Evolutionary conservation across 2,888 invertebrate genomes (phyloP).

Genomic region (Thecophora atra): DNA sequence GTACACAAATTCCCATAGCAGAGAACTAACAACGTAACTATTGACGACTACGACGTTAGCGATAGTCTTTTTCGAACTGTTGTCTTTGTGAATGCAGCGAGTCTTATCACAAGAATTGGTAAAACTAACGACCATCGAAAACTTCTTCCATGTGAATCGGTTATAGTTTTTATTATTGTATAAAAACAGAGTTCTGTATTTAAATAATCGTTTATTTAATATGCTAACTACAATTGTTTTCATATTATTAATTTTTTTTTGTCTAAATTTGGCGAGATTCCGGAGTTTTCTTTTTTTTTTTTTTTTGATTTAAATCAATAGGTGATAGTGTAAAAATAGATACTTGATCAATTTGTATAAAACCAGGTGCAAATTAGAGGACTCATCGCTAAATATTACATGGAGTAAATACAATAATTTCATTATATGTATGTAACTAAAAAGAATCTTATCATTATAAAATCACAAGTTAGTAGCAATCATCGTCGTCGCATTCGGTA

Average conservation of each 20-base stretch:
- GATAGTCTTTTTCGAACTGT: too few species aligned
- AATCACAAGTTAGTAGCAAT: conserved; percentile 69
- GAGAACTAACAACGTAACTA: too few species aligned
- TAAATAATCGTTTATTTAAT: conserved; percentile 22
- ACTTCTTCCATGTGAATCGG: too few species aligned
- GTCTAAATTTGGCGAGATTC: background rate
- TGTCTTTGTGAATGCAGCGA: too few species aligned
- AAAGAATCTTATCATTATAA: too few species aligned
- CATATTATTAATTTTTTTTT: conserved; percentile 19
- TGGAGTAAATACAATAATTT: background rate
- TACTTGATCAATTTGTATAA: conserved; percentile 2
- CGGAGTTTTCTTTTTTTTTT: background rate
- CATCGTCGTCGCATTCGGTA: conserved; percentile 84
- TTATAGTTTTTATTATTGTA: background rate
- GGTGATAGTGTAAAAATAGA: background rate
- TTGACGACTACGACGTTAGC: too few species aligned
- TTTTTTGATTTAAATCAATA: background rate
- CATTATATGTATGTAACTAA: too few species aligned
- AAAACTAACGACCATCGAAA: too few species aligned
- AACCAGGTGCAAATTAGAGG: background rate
- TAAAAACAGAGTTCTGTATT: background rate
- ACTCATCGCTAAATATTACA: background rate
- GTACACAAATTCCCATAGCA: too few species aligned
- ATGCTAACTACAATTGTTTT: conserved; percentile 11
- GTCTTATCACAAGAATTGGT: too few species aligned